Evolutionary conservation across 2,797 vertebrate genomes (phyloP).

Genomic region (Furcifer pardalis): DNA sequence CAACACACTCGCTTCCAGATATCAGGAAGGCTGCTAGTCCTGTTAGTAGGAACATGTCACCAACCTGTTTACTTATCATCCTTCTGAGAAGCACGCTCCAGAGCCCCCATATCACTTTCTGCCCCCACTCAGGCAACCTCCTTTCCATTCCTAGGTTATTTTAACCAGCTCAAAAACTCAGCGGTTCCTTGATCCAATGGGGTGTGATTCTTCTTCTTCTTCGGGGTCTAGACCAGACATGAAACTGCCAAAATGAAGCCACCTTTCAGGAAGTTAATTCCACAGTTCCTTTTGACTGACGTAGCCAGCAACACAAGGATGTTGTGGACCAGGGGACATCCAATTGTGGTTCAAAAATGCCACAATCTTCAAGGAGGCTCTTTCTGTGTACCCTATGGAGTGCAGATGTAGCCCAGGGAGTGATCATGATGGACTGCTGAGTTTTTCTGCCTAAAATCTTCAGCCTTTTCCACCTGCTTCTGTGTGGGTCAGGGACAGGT

Average conservation of each 20-base stretch:
- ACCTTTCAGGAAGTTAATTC: no score
- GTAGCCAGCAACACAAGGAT: no score
- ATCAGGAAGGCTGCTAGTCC: neutral
- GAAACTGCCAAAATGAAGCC: no score
- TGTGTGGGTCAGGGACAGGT: neutral
- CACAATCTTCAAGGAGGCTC: no score
- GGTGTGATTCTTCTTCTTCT: no score
- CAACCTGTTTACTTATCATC: conserved; percentile 8
- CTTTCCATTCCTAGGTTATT: rapidly evolving
- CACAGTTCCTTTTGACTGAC: no score
- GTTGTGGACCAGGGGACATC: no score
- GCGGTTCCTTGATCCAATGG: rapidly evolving
- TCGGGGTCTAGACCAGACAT: no score
- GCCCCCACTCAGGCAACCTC: neutral
- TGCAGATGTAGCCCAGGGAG: neutral
- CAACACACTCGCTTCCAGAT: neutral
- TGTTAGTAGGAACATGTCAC: neutral
- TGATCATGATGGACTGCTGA: neutral
- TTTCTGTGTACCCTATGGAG: no score
- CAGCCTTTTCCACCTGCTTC: conserved; percentile 35
- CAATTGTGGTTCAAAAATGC: no score
- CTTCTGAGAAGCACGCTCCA: neutral
- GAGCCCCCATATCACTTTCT: neutral
- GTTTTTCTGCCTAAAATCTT: neutral
- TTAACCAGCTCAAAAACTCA: neutral